Evolutionary conservation across 2,797 vertebrate genomes (phyloP).

Genomic region (Anabas testudineus): DNA sequence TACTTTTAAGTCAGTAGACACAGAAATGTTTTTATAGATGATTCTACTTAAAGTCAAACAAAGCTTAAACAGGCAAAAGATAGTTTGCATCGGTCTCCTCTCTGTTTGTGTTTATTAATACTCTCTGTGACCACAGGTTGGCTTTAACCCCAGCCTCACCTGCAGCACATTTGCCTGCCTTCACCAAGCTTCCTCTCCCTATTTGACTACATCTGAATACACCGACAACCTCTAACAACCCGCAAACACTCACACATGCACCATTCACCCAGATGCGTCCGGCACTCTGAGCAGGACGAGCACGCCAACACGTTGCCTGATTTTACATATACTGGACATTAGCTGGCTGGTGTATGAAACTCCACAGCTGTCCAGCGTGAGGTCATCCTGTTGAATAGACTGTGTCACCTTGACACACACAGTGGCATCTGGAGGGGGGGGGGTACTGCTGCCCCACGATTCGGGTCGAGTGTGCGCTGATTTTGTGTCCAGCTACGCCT

Average conservation of each 20-base stretch:
- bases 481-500: constrained; percentile 38
- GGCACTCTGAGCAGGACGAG: not conserved
- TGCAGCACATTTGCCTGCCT: constrained; percentile 76
- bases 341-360: constrained; percentile 6
- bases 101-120: constrained; percentile 22
- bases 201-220: constrained; percentile 78
- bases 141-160: constrained; percentile 66
- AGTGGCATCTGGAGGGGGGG: constrained; percentile 61
- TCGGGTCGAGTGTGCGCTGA: constrained; percentile 44
- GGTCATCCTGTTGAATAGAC: constrained; percentile 47
- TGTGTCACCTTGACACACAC: constrained; percentile 66
- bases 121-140: constrained; percentile 33
- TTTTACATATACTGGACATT: constrained; percentile 9
- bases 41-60: not conserved
- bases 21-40: constrained; percentile 4
- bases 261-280: constrained; percentile 22
- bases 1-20: not conserved
- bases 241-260: constrained; percentile 14
- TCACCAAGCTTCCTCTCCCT: constrained; percentile 67
- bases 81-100: not conserved
- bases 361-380: constrained; percentile 46
- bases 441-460: constrained; percentile 50
- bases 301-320: not conserved
- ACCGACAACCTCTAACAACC: constrained; percentile 42
- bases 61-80: not conserved